Conservation (phyloP, 2,888 invertebrate species). For the Flexamia atlantica region DNA sequence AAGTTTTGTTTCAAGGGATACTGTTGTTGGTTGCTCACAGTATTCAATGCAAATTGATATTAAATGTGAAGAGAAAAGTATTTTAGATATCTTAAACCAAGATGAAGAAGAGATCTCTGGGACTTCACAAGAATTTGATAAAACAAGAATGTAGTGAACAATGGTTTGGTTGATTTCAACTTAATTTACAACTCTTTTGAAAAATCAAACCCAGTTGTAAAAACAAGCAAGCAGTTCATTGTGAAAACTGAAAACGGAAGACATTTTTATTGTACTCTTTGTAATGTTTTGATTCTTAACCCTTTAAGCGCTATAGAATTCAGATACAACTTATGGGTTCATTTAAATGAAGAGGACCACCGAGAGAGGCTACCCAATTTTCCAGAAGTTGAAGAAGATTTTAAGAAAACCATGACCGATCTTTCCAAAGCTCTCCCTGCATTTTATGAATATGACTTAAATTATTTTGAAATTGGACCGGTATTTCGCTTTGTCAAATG, state of each 20-base stretch:
- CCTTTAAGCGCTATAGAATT: slow-evolving; percentile 1
- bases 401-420: background rate
- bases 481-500: slow-evolving; percentile 18
- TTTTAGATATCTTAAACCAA: background rate
- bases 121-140: background rate
- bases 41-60: background rate
- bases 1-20: background rate
- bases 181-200: background rate
- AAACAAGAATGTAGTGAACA: background rate
- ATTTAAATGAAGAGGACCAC: background rate
- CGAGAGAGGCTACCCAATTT: slow-evolving; percentile 11
- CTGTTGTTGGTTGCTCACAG: background rate
- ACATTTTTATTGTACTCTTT: slow-evolving; percentile 14
- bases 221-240: slow-evolving; percentile 22
- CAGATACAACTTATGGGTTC: slow-evolving; percentile 19
- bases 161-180: background rate
- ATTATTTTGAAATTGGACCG: background rate
- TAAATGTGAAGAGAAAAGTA: background rate
- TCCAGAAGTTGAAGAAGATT: slow-evolving; percentile 3
- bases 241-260: slow-evolving; percentile 8
- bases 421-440: background rate
- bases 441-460: background rate
- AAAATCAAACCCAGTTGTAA: slow-evolving; percentile 14
- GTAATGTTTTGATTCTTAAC: slow-evolving; percentile 1
- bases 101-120: background rate